Base-by-base conservation (phyloP, 2,797 vertebrate genomes). In the Eospalax fontanierii region DNA sequence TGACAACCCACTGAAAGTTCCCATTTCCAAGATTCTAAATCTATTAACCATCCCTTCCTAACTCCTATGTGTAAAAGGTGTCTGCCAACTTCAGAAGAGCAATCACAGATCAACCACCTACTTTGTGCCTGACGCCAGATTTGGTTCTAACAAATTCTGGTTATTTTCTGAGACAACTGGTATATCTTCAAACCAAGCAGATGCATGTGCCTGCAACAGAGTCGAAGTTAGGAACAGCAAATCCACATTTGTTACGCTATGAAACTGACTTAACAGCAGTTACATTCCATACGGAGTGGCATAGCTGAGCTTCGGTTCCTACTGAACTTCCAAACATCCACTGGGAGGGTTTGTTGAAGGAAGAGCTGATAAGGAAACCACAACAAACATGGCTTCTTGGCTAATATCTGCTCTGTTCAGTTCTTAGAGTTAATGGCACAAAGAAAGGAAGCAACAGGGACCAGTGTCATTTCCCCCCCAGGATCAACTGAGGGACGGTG, bases 221-320 rank as follows among this genome's bases (percentile, higher is more conserved):
- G n/a, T 30, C 43, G 33, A 70, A 87, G n/a, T 38, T 28, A 28
- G 14, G 57, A 14, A 21, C 35, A 26, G 11, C 87, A 84, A 76
- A 50, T 76, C 54, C 63, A 71, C 78, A 35, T 65, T 76, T 76
- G 89, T 86, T 59, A 22, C 68, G 80, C 71, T 85, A 40, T 43
- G 30, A 80, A 87, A 40, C 10, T 57, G 38, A 70, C 54, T 18
- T 43, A 28, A 43, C 71, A 35, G 46, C 21, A 3, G 28, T 38
- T 2, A 1, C 26, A 68, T 82, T 74, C 75, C 94, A 50, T 21
- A 18, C 35, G 46, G 75, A 79, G 54, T 54, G 38, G 5, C 33
- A 65, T n/a, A 86, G 57, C 87, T 94, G 94, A 93, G 88, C 93
- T 95, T 96, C 89, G 90, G 96, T 80, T 97, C 96, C 91, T 93